Base-by-base conservation (phyloP, 2,797 vertebrate genomes). In the Aulostomus chinensis region DNA sequence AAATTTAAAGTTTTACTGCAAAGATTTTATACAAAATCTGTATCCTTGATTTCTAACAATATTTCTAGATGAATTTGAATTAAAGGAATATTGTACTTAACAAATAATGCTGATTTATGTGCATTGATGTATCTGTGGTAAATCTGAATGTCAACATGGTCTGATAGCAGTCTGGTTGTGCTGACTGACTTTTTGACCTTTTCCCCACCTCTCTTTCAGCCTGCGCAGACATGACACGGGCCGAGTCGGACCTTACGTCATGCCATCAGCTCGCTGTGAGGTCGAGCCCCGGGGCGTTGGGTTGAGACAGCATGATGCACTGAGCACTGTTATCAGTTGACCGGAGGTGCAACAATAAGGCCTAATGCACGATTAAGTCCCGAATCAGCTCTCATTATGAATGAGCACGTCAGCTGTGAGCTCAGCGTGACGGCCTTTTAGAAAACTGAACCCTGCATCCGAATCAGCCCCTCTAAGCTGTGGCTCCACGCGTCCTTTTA, bases 271-370 rank as follows among this genome's bases (percentile, higher is more conserved):
- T 58, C 54, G 73, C 78, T 2, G 58, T 49, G 64, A 38, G 77
- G 54, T 60, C 41, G 33, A 28, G 53, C 50, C 61, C 55, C 1
- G 17, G 41, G 67, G 50, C 17, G 15, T 16, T 21, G 41, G 58
- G 46, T 56, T 57, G 58, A 64, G 68, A 36, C 49, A 48, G 65
- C 35, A 57, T 7, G 54, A 17, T 45, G 42, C 39, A 29, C n/a
- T 49, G 70, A 61, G 31, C 60, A 37, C 79, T 81, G 83, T 86
- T 76, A 80, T 81, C 83, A 75, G 67, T 68, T 13, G 58, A 46
- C 75, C 77, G 76, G 79, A 84, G 63, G 77, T 73, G 50, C 58
- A 78, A 86, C 84, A 81, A 82, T 61, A 73, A 73, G 52, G 45
- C 4, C 47, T 81, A 82, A 81, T 70, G 79, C 78, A 21, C 5